Conservation (phyloP, 2,797 vertebrate species). For the Thaleichthys pacificus region DNA sequence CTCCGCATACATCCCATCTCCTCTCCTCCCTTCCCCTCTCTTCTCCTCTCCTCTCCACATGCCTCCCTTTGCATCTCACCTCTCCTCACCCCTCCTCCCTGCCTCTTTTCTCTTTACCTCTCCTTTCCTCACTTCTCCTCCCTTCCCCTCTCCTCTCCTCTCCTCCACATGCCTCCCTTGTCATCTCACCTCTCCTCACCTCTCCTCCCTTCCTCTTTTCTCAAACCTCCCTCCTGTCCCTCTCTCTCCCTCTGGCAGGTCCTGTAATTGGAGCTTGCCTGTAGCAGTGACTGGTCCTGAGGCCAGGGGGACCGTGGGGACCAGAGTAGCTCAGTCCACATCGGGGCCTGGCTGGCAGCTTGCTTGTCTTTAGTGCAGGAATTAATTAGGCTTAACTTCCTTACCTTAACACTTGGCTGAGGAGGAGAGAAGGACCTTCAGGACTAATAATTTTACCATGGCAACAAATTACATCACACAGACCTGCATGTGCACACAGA, state of each 20-base stretch:
- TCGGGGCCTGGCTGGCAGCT: constrained; percentile 9
- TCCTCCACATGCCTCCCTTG: not conserved
- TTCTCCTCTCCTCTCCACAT: not conserved
- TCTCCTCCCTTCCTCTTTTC: not conserved
- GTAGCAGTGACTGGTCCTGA: not conserved
- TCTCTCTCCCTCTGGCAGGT: not conserved
- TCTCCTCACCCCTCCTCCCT: not conserved
- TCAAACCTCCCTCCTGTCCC: constrained; percentile 2
- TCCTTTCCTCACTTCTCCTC: not conserved
- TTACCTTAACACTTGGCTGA: not conserved
- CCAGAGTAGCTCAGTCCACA: constrained; percentile 34
- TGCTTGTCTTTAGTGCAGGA: constrained; percentile 41
- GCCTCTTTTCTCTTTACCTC: not conserved
- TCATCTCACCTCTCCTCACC: constrained; percentile 9
- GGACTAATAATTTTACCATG: not conserved
- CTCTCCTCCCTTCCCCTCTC: not conserved
- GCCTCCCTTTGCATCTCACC: too few species aligned
- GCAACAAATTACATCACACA: not conserved
- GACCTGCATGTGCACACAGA: not conserved
- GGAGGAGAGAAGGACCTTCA: not conserved
- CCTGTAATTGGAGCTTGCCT: constrained; percentile 8
- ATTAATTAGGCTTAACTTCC: constrained; percentile 24
- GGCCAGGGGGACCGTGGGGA: constrained; percentile 8
- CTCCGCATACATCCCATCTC: not conserved
- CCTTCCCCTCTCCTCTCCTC: too few species aligned